Percentiles rank a stretch among this genome's conserved stretches.
These are phyloP conservation scores for Synergus japonicus DNA, from an alignment of 2,888 invertebrate species.

Conservation along the genomic window DNA sequence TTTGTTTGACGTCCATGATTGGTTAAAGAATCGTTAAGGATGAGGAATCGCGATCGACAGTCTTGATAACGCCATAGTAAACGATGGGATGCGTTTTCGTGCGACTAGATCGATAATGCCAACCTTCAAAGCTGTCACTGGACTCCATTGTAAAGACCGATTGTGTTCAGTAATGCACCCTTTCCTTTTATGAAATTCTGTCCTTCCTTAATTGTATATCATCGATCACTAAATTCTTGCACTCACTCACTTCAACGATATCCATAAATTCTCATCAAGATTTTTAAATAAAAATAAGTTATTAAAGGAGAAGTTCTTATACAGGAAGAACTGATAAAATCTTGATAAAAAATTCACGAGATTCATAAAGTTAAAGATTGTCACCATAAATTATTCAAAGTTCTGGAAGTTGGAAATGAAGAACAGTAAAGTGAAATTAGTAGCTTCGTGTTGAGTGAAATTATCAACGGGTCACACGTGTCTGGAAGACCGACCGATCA, in stretches of 20 bases:
- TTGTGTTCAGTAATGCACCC: slow-evolving; percentile 34
- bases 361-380: background rate
- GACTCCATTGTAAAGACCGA: slow-evolving; percentile 39
- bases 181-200: slow-evolving; percentile 19
- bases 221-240: slow-evolving; percentile 30
- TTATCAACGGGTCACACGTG: background rate
- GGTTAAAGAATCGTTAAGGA: slow-evolving; percentile 37
- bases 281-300: background rate
- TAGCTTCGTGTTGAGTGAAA: background rate
- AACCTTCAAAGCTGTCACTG: slow-evolving; percentile 40
- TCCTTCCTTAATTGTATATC: slow-evolving; percentile 29
- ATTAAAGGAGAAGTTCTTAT: background rate
- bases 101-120: slow-evolving; percentile 35
- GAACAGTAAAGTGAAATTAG: background rate
- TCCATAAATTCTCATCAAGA: background rate
- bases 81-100: slow-evolving; percentile 41
- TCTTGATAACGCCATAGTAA: slow-evolving; percentile 38
- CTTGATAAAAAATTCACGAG: background rate
- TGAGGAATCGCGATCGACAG: slow-evolving; percentile 37
- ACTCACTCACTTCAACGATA: background rate
- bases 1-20: slow-evolving; percentile 35
- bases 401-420: background rate
- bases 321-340: background rate
- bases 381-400: background rate
- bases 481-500: too few species aligned